Base-by-base conservation (phyloP, 2,888 invertebrate species). In the Notodonta ziczac region DNA sequence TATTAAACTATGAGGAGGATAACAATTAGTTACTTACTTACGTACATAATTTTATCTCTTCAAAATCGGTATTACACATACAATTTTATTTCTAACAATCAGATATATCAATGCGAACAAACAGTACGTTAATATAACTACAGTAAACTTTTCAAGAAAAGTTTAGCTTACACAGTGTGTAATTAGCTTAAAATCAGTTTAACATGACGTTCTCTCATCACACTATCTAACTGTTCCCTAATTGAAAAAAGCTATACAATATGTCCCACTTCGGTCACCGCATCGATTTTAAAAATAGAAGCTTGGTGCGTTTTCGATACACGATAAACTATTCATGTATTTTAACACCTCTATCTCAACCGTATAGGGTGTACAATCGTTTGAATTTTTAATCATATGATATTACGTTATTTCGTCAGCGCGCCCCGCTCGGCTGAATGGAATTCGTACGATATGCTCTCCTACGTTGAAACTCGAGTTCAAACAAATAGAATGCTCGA, bases 201-300 rank as follows among this genome's bases (percentile, higher is more conserved):
- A 7, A 69, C 63, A 66, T 39, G 60, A 63, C 59, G 52, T 62
- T 70, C 6, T 56, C 51, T 54, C 59, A 59, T 60, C 63, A 52
- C 59, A 62, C 73, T 63, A 67, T 75, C 71, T 85, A 84, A 86
- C 82, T 83, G 83, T 83, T 86, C 77, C 82, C 77, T 89, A 88
- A 89, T 88, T 89, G 87, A 87, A 85, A 85, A 85, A 83, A 24
- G 83, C 87, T 83, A 86, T 83, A 87, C 85, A 85, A 42, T 77
- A 82, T 88, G 91, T 87, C 87, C 91, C 88, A 91, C 89, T 91
- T 91, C 84, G 90, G 88, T 86, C 89, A 86, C 89, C 87, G 87
- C 91, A 91, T 91, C 88, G 91, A 91, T 91, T 93, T 90, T 91
- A 93, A 92, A 92, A 93, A 93, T 93, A 93, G 92, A 89, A 78